A percentile compares a stretch with the other conserved stretches of the same genome.
These are phyloP conservation scores for Addax nasomaculatus DNA, from an alignment of 2,113 vertebrate species.

Conservation along the genomic window DNA sequence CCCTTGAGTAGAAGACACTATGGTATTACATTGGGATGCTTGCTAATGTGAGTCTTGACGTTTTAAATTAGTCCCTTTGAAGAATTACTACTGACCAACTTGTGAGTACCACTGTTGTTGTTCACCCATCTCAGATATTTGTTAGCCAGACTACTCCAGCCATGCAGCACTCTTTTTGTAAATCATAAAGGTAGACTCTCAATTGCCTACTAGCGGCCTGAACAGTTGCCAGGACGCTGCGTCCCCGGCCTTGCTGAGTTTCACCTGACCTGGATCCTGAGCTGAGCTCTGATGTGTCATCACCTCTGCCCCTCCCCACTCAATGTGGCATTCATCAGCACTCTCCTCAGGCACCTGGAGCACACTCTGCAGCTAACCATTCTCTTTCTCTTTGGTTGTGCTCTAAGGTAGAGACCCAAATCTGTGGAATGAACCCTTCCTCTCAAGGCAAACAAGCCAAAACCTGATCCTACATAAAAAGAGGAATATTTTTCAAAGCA, in stretches of 20 bases:
- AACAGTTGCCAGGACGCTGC: not conserved
- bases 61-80: not conserved
- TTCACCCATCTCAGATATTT: not conserved
- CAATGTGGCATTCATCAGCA: not conserved
- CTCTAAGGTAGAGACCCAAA: not conserved
- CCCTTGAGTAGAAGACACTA: not conserved
- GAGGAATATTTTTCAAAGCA: not conserved
- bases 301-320: rapidly evolving
- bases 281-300: not conserved
- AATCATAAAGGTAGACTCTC: not conserved
- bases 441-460: not conserved
- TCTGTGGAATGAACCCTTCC: not conserved
- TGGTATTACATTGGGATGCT: not conserved
- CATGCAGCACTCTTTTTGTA: not conserved
- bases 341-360: not conserved
- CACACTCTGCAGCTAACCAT: not conserved
- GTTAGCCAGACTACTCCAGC: not conserved
- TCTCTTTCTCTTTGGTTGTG: not conserved
- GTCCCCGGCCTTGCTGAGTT: not conserved
- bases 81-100: not conserved
- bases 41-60: not conserved
- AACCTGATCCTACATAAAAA: not conserved
- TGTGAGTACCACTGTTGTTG: not conserved
- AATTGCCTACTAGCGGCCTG: not conserved
- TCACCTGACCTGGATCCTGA: not conserved